These are phyloP conservation scores for Mormyrops attenuatus DNA, from an alignment of 2,797 vertebrate genomes.

Conservation along the genomic window DNA sequence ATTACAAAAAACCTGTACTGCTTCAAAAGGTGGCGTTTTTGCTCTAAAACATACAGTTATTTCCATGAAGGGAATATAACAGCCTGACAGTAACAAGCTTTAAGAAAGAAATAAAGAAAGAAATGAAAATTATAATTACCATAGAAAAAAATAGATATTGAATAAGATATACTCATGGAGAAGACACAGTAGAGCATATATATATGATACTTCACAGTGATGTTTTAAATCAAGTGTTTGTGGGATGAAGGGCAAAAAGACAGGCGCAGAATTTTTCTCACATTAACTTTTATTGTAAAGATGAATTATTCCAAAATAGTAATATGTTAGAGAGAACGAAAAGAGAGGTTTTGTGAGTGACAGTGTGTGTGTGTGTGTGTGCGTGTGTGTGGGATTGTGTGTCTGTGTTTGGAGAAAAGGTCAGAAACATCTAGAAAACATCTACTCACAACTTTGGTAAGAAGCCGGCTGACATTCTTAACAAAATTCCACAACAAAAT, in stretches of 20 bases:
- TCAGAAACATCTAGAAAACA: constrained; percentile 77
- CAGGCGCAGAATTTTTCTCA: constrained; percentile 52
- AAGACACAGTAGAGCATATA: background rate
- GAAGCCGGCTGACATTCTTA: constrained; percentile 74
- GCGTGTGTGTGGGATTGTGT: background rate
- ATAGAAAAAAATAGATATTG: background rate
- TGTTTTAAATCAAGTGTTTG: background rate
- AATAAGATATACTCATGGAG: background rate
- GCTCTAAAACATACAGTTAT: background rate
- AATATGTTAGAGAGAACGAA: constrained; percentile 69
- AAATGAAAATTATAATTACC: background rate
- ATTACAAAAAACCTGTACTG: background rate
- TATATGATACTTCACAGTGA: background rate
- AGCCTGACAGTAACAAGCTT: background rate
- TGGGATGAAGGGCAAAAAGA: constrained; percentile 25
- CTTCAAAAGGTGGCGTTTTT: background rate
- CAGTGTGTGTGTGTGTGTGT: background rate
- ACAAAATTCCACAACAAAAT: constrained; percentile 64
- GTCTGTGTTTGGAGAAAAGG: constrained; percentile 30
- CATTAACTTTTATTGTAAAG: constrained; percentile 85
- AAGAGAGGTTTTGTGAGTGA: constrained; percentile 32
- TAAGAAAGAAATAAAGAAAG: background rate
- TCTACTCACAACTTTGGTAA: constrained; percentile 89
- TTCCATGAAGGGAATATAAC: background rate
- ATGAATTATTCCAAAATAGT: constrained; percentile 92